These are phyloP conservation scores for Nymphalis polychloros DNA, from an alignment of 2,888 invertebrate genomes.

Conservation along the genomic window DNA sequence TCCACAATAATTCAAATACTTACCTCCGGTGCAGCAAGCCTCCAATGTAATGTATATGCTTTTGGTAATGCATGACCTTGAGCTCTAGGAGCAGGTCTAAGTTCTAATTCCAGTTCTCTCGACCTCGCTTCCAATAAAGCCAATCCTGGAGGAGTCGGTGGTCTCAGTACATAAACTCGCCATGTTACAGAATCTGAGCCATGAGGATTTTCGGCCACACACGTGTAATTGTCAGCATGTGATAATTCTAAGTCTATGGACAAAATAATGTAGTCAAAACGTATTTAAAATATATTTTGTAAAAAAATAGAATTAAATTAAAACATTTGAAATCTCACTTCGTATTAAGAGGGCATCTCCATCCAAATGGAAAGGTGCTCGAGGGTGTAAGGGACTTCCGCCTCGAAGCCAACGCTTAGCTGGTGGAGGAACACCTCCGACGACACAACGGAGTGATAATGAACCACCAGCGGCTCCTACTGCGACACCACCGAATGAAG, in stretches of 20 bases:
- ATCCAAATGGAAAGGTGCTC: constrained; percentile 84
- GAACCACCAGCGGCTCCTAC: constrained; percentile 86
- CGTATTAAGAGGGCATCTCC: constrained; percentile 86
- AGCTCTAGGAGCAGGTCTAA: constrained; percentile 61
- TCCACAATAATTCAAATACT: constrained; percentile 43
- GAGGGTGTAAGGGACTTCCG: constrained; percentile 83
- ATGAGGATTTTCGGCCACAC: constrained; percentile 90
- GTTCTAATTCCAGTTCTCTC: constrained; percentile 69
- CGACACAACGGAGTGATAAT: constrained; percentile 86
- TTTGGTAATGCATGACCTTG: constrained; percentile 73
- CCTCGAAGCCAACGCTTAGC: constrained; percentile 88
- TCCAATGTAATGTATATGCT: constrained; percentile 86
- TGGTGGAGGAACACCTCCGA: constrained; percentile 89
- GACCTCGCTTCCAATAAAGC: constrained; percentile 78
- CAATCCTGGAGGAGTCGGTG: constrained; percentile 86
- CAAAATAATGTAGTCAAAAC: neutral
- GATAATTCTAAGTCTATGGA: constrained; percentile 84
- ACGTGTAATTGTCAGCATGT: constrained; percentile 90
- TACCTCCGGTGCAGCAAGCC: constrained; percentile 87
- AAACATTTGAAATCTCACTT: constrained; percentile 64
- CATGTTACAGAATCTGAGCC: constrained; percentile 92
- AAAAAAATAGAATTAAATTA: constrained; percentile 18
- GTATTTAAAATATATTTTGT: neutral
- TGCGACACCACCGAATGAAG: constrained; percentile 89
- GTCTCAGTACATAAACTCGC: constrained; percentile 88